Evolutionary conservation across 2,888 invertebrate species (phyloP), one percentile per base, ranked within the genome.

Genomic region (Nomada goodeniana): DNA sequence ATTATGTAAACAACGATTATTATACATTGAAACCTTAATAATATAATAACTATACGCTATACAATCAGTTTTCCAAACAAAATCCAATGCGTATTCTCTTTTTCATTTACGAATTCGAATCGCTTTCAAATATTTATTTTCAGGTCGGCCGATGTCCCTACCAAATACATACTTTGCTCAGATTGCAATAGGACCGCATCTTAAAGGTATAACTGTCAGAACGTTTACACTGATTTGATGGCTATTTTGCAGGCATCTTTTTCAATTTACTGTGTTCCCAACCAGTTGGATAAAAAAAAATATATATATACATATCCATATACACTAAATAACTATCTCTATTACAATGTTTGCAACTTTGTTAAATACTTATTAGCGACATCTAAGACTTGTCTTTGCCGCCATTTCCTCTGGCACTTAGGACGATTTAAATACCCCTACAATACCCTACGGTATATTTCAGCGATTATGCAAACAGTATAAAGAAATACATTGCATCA

Each of bases 341-440:
- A n/a, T 55, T 29, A 26, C 13, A 67, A 18, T 10, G 13, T 72
- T 29, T 52, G 52, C 11, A 68, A 68, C 42, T 72, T 55, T 50
- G 13, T 55, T 75, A 42, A 47, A 50, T 20, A 72, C 50, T 70
- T 26, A 23, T 63, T 44, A 68, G 80, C 80, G 80, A 80, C 80
- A 80, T 80, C 80, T 80, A 59, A 80, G 72, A n/a, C 44, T 23
- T 20, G 18, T 42, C 64, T 70, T 80, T 82, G 65, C 69, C 75
- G 81, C 81, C 74, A 80, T 81, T 68, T 75, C 55, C 20, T 53
- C n/a, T 13, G 13, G 23, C 11, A 3, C 53, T 60, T 26, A 10
- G 11, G 50, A 69, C 18, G 18, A 69, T 81, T 80, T 69, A 73
- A 81, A 80, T 29, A 42, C 10, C 23, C n/a, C 20, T 11, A 36